A percentile compares a stretch with the other conserved stretches of the same genome.
Conservation (phyloP, 1,140 invertebrate species). For the Drosophila persimilis region DNA sequence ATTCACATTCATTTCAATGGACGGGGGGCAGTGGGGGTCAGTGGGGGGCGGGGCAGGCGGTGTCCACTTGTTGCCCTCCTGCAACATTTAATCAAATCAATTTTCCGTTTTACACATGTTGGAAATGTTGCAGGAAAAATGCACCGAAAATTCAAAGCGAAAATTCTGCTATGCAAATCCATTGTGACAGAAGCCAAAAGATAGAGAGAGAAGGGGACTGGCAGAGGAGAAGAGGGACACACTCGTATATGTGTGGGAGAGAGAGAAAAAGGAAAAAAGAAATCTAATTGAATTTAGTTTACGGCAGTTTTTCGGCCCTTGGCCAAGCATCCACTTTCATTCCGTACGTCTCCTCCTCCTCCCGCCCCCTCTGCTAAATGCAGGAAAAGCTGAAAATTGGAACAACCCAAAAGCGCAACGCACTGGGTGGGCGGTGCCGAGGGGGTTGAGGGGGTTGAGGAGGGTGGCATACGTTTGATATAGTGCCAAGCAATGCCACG, state of each 20-base stretch:
- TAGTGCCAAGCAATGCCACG: slow-evolving; percentile 57
- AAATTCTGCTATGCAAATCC: slow-evolving; percentile 58
- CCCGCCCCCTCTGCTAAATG: not conserved
- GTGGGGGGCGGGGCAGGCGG: not conserved
- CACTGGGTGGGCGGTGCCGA: slow-evolving; percentile 6
- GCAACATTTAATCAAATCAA: slow-evolving; percentile 71
- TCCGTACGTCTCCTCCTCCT: slow-evolving; percentile 4
- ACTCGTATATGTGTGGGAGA: too few species aligned
- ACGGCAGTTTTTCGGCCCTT: slow-evolving; percentile 66
- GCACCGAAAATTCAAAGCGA: slow-evolving; percentile 13
- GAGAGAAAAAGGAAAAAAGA: slow-evolving; percentile 14
- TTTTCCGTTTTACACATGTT: slow-evolving; percentile 60
- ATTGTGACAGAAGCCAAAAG: slow-evolving; percentile 56
- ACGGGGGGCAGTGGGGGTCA: not conserved
- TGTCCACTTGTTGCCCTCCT: slow-evolving; percentile 56
- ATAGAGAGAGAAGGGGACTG: slow-evolving; percentile 5
- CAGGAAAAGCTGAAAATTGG: slow-evolving; percentile 41
- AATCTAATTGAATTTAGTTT: slow-evolving; percentile 80
- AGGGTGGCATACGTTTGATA: slow-evolving; percentile 23
- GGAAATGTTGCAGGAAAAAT: slow-evolving; percentile 43
- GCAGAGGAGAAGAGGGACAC: not conserved
- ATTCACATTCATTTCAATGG: slow-evolving; percentile 14
- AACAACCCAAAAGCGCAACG: slow-evolving; percentile 62
- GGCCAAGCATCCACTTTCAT: slow-evolving; percentile 26
- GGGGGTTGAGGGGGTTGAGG: not conserved